Evolutionary conservation across 1,140 invertebrate genomes (phyloP), one percentile per base, ranked within the genome.

Genomic region (Diuraphis noxia): DNA sequence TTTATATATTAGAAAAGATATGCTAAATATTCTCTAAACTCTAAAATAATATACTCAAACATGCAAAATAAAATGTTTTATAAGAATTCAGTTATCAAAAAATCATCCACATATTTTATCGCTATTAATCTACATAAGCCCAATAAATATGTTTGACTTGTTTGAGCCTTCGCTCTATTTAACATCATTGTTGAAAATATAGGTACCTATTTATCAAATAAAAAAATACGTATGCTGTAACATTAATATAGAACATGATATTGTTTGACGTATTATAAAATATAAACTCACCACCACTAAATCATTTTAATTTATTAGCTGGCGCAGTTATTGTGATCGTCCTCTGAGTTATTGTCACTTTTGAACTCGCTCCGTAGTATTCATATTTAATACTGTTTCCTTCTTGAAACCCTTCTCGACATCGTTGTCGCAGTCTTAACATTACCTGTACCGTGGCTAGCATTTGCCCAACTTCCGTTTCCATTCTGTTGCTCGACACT

Each of bases 391-490:
- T 88, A 63, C 36, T 40, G 7, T 56, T 40, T 88, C 36, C 49
- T 63, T 52, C 10, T 63, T 25, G 86, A 40, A 88, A 56, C 86
- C 86, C 36, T 88, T 63, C 56, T 38, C 30, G 56, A 72, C 13
- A 8, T 25, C 38, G 86, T 30, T 30, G 86, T n/a, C 41, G 86
- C 21, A 38, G 86, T 88, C 86, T 88, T 63, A 88, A 63, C 86
- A 21, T 56, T 63, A 41, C 49, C 34, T 72, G 56, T 13, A 63
- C 36, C 86, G 17, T 40, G 56, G 40, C 40, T 49, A 63, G 25
- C 86, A 63, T 63, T 88, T 52, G 86, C 49, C 49, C 63, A 88
- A 88, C 86, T 56, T 88, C 49, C 86, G 86, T 56, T 86, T 86
- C 43, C 34, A 86, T 86, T 86, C 46, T 86, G 36, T 86, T 52